Conservation (phyloP, 2,888 invertebrate species). For the Argyresthia albistria region DNA sequence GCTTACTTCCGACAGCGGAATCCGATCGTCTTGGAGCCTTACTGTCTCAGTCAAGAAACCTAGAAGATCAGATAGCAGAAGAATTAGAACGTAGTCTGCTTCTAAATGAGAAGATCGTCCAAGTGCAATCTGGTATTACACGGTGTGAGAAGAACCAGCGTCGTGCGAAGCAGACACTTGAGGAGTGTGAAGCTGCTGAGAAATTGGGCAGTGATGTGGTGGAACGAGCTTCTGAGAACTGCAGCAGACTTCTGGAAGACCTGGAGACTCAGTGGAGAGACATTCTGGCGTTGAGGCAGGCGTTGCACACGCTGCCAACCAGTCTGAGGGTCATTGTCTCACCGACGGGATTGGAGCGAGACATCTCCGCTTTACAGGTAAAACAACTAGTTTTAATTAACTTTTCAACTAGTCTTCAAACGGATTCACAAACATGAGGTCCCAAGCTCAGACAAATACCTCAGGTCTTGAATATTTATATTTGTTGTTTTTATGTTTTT, state of each 20-base stretch:
- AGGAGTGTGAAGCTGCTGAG: constrained; percentile 82
- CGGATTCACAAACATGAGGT: no score
- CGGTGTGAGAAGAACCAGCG: constrained; percentile 79
- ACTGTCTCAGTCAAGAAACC: constrained; percentile 77
- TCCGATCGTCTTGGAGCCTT: constrained; percentile 84
- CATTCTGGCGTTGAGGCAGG: constrained; percentile 80
- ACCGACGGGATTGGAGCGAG: constrained; percentile 81
- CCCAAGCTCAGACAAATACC: no score
- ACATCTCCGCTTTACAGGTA: constrained; percentile 76
- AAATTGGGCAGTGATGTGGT: constrained; percentile 83
- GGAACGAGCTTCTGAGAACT: constrained; percentile 81
- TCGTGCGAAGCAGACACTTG: constrained; percentile 75
- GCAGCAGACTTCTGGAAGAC: constrained; percentile 79
- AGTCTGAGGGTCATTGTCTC: constrained; percentile 83
- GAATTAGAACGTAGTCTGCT: constrained; percentile 83
- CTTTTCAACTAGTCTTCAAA: no score
- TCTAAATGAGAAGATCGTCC: constrained; percentile 81
- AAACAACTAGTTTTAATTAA: constrained; percentile 8
- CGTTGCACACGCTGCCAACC: constrained; percentile 84
- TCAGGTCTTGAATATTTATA: no score
- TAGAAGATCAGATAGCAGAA: constrained; percentile 81
- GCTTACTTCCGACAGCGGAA: constrained; percentile 80
- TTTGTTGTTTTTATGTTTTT: no score
- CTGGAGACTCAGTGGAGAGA: constrained; percentile 83
- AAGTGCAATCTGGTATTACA: constrained; percentile 80